Conservation (phyloP, 2,888 invertebrate species). For the Ormyrus labotus region DNA sequence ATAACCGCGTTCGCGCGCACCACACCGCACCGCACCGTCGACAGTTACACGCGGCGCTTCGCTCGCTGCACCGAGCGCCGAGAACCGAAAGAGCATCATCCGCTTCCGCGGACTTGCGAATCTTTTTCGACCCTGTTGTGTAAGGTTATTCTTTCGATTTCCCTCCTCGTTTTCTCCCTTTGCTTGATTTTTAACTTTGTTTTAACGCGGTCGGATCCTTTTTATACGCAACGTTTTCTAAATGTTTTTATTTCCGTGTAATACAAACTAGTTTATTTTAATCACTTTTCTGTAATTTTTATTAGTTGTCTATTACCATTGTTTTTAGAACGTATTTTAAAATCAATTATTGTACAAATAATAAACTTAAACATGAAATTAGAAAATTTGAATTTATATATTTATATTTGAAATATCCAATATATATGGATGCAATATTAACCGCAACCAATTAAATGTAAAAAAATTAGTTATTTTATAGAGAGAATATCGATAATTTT, state of each 20-base stretch:
- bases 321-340: too few species aligned
- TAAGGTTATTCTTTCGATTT: slow-evolving; percentile 5
- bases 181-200: not conserved
- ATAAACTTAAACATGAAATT: too few species aligned
- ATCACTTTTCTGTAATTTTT: slow-evolving; percentile 22
- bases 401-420: too few species aligned
- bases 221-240: slow-evolving; percentile 6
- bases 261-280: slow-evolving; percentile 23
- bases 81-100: slow-evolving; percentile 53
- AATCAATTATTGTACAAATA: too few species aligned
- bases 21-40: not conserved
- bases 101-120: slow-evolving; percentile 48
- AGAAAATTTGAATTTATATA: too few species aligned
- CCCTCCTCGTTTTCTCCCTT: not conserved
- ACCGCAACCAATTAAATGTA: too few species aligned
- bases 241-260: slow-evolving; percentile 6
- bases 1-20: slow-evolving; percentile 15
- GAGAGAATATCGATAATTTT: too few species aligned
- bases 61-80: not conserved
- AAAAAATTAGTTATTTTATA: too few species aligned
- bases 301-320: slow-evolving; percentile 16
- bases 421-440: too few species aligned
- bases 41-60: not conserved
- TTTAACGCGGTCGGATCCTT: slow-evolving; percentile 4
- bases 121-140: slow-evolving; percentile 31